These are phyloP conservation scores for Nipponia nippon DNA, from an alignment of 2,113 vertebrate genomes.

Conservation along the genomic window DNA sequence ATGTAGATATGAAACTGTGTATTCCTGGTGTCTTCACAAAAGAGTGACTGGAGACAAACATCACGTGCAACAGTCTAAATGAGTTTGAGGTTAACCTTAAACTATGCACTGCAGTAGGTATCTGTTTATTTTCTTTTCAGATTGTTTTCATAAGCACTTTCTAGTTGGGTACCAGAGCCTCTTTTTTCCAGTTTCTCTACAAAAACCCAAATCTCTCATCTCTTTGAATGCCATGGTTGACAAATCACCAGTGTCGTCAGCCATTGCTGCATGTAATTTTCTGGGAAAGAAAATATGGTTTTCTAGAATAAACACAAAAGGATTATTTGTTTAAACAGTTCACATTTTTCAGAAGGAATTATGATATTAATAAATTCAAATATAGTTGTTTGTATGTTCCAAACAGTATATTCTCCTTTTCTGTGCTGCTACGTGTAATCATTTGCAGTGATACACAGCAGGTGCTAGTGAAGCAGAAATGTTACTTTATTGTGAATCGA, in stretches of 20 bases:
- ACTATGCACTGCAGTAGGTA: neutral
- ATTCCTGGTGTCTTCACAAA: neutral
- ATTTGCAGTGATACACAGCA: neutral
- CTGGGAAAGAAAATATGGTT: neutral
- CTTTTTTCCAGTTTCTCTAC: neutral
- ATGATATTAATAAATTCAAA: neutral
- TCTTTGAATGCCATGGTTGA: neutral
- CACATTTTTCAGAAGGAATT: slow-evolving; percentile 7
- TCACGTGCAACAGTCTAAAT: neutral
- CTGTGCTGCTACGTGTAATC: neutral
- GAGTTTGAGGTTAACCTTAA: neutral
- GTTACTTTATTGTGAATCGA: neutral
- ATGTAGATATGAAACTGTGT: neutral
- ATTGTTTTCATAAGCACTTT: neutral
- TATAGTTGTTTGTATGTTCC: neutral
- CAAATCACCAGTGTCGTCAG: neutral
- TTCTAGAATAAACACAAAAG: neutral
- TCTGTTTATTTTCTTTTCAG: neutral
- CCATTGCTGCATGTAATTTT: neutral
- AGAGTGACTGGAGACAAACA: neutral
- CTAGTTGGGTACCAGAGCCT: neutral
- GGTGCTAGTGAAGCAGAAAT: neutral
- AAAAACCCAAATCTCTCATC: neutral
- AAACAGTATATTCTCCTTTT: neutral
- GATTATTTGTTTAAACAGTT: neutral